Conservation (phyloP, 92 coral and sea anemone genomes). For the Porites evermanni region DNA sequence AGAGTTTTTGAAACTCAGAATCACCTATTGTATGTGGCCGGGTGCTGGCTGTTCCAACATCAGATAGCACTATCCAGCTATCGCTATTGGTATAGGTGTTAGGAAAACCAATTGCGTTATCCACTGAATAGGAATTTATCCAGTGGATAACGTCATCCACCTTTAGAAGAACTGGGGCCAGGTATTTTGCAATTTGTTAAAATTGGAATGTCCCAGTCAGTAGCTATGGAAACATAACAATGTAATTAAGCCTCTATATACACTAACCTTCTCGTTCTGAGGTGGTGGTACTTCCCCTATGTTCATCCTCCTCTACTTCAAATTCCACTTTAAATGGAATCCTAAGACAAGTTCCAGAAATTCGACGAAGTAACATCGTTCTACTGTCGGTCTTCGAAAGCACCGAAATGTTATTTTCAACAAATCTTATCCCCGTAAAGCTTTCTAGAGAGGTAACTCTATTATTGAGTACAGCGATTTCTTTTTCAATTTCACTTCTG, state of each 20-base stretch:
- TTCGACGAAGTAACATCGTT: constrained; percentile 66
- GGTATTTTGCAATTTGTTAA: too few relatives aligned
- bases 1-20: too few relatives aligned
- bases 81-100: too few relatives aligned
- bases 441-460: constrained; percentile 64
- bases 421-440: constrained; percentile 70
- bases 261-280: constrained; percentile 10
- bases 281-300: constrained; percentile 5
- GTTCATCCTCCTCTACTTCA: constrained; percentile 68
- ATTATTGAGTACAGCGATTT: constrained; percentile 30
- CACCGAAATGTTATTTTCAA: constrained; percentile 39
- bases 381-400: constrained; percentile 28
- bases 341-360: constrained; percentile 78
- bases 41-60: too few relatives aligned
- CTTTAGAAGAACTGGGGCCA: too few relatives aligned
- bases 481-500: constrained; percentile 31
- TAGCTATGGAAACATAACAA: not conserved
- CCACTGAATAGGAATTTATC: too few relatives aligned
- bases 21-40: too few relatives aligned
- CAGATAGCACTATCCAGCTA: too few relatives aligned
- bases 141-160: too few relatives aligned
- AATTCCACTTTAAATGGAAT: constrained; percentile 78
- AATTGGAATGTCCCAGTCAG: not conserved
- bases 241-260: not conserved
- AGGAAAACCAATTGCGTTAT: too few relatives aligned